These are phyloP conservation scores for Orestias chungarensis DNA, from an alignment of 2,797 vertebrate genomes.

Conservation along the genomic window DNA sequence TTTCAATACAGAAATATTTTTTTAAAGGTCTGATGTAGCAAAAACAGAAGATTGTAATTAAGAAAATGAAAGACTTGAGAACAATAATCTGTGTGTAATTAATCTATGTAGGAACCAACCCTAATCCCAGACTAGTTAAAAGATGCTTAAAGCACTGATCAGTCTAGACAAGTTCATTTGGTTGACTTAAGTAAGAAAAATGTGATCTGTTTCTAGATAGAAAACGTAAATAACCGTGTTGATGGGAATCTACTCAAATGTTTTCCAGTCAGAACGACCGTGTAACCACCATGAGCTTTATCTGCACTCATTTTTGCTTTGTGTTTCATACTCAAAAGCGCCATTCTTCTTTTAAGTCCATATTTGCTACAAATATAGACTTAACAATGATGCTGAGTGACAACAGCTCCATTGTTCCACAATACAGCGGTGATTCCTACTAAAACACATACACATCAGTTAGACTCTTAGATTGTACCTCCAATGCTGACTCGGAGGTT, in stretches of 20 bases:
- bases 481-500: neutral
- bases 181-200: no score
- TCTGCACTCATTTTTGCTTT: neutral
- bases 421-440: neutral
- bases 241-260: no score
- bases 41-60: no score
- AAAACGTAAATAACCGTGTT: neutral
- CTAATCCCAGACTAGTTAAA: no score
- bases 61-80: no score
- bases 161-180: no score
- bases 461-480: constrained; percentile 1
- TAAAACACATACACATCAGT: constrained; percentile 8
- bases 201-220: no score
- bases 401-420: constrained; percentile 1
- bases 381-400: constrained; percentile 8
- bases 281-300: neutral
- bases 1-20: no score
- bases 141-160: no score
- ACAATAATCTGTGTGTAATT: no score
- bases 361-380: constrained; percentile 10
- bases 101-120: no score
- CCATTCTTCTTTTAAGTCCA: constrained; percentile 10
- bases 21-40: no score
- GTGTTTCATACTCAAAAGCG: constrained; percentile 1
- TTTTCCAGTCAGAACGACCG: neutral